phyloP scores from a whole-genome alignment of 2,113 vertebrate genomes.

The Tympanuchus pallidicinctus region DNA sequence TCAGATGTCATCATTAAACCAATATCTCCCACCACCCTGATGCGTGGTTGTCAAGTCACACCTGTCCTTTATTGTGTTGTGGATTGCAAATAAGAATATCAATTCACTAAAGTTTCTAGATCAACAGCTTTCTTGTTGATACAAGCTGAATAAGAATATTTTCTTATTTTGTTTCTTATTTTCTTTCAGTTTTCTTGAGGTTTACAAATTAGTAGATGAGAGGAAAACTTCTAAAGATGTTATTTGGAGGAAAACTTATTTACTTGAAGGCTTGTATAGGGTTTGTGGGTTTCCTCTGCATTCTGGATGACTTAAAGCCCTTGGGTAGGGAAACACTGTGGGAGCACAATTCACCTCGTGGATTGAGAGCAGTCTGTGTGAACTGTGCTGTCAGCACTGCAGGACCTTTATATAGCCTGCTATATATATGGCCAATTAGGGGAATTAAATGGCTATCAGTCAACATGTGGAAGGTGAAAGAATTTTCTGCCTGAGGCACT shows the following conservation, averaged over 20 bases:
- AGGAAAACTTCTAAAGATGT: neutral
- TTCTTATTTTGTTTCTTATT: neutral
- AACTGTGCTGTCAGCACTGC: neutral
- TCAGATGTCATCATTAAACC: neutral
- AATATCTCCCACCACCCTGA: neutral
- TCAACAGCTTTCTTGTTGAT: neutral
- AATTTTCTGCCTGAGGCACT: conserved; percentile 21
- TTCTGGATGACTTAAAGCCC: neutral
- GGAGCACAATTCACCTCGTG: neutral
- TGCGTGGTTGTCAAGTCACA: neutral
- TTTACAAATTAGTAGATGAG: neutral
- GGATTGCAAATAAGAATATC: neutral
- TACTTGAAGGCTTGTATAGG: neutral
- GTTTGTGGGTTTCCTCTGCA: neutral
- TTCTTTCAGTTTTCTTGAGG: neutral
- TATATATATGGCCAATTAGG: neutral
- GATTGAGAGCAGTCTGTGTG: neutral
- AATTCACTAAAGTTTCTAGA: neutral
- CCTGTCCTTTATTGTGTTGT: neutral
- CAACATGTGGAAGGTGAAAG: neutral
- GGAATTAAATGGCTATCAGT: conserved; percentile 27
- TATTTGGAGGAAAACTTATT: neutral
- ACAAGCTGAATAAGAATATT: neutral
- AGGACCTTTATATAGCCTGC: neutral
- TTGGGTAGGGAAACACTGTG: neutral